Evolutionary conservation across 1,140 invertebrate genomes (phyloP), one percentile per base, ranked within the genome.

Genomic region (Dermatophagoides farinae): DNA sequence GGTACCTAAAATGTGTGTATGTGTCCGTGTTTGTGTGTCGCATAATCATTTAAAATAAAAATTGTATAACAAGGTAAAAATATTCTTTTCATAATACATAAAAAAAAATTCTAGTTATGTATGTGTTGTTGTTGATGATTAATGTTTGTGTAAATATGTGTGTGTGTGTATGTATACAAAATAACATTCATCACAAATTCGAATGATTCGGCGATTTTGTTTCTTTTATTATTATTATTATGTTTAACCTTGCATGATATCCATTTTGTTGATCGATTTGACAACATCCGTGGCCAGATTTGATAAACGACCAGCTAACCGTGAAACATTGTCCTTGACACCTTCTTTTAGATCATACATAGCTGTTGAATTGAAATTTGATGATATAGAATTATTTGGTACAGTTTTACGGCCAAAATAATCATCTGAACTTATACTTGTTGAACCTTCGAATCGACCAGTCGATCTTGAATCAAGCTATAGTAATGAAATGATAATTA

Each of bases 281-380:
- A 96, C 90, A 4, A 97, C 83, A 65, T 88, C 89, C 75, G 86
- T 95, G 57, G 92, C 90, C 61, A 97, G 74, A 61, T 82, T 88
- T 66, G 91, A 95, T 14, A 98, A 73, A 68, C 85, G 84, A 6
- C 88, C 91, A 38, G 93, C 92, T 61, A 97, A 91, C 77, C 92
- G 95, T 60, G 85, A 89, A 39, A 97, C 91, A 58, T 93, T 92
- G 73, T 92, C 86, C 66, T 83, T 81, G 9, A 98, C 89, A 66
- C 88, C 90, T 74, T 98, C 93, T 70, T 86, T 88, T 0, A 98
- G 88, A 69, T 97, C 92, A 64, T 93, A 86, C 51, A 97, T 77
- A 71, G 90, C 85, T 1, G 86, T 84, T 12, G 82, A 75, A 71
- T 76, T 70, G 37, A 69, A 70, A 25, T 66, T 65, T 49, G 66